These are phyloP conservation scores for Sebastes vulpes DNA, from an alignment of 2,797 vertebrate species.

Conservation along the genomic window DNA sequence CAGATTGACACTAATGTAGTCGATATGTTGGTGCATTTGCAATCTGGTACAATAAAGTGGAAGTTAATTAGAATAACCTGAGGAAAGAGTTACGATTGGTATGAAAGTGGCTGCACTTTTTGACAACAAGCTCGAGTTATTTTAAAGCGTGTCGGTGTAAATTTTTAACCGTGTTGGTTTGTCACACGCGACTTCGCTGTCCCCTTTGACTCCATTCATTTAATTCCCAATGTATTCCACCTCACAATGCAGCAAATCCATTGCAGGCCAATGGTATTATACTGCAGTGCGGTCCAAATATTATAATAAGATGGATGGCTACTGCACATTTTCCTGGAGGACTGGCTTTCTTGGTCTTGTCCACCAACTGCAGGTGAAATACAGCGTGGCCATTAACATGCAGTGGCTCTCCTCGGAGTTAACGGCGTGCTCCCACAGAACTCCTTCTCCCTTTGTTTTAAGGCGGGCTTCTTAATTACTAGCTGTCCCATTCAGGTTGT, in stretches of 20 bases:
- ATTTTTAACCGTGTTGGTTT: conserved; percentile 18
- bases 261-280: conserved; percentile 34
- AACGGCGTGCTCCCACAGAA: conserved; percentile 60
- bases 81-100: conserved; percentile 34
- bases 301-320: conserved; percentile 75
- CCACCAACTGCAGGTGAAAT: conserved; percentile 71
- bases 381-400: conserved; percentile 68
- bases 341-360: conserved; percentile 53
- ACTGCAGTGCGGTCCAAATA: conserved; percentile 74
- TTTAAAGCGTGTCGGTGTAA: background rate
- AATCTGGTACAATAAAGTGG: conserved; percentile 72
- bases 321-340: conserved; percentile 61
- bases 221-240: conserved; percentile 17
- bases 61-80: conserved; percentile 70
- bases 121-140: conserved; percentile 15
- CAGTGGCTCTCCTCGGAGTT: conserved; percentile 57
- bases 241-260: conserved; percentile 57
- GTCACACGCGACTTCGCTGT: background rate
- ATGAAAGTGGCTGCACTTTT: conserved; percentile 21
- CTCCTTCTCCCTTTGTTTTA: conserved; percentile 81
- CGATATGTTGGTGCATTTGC: conserved; percentile 78
- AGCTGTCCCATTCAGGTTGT: conserved; percentile 83
- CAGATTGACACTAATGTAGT: conserved; percentile 75
- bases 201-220: conserved; percentile 34
- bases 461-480: conserved; percentile 86